phyloP scores from a whole-genome alignment of 2,888 invertebrate species.

The Brachyopa scutellaris region DNA sequence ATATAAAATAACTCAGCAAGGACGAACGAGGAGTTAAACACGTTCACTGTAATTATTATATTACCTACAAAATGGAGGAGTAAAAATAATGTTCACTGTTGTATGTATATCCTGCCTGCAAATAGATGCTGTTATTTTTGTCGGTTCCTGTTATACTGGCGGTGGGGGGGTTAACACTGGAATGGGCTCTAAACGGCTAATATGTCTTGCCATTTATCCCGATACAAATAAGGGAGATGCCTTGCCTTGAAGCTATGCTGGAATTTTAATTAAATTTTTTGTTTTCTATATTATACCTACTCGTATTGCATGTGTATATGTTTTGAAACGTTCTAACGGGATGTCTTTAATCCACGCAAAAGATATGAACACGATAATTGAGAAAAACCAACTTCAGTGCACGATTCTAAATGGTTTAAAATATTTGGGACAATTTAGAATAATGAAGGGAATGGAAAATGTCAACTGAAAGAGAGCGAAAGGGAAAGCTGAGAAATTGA shows the following conservation, averaged over 20 bases:
- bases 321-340: conserved; percentile 3
- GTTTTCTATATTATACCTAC: too few species aligned
- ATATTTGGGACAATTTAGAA: too few species aligned
- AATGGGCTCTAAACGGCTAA: conserved; percentile 26
- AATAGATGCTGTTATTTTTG: conserved; percentile 15
- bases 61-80: conserved; percentile 2
- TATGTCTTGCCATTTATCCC: conserved; percentile 19
- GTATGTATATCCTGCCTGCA: conserved; percentile 2
- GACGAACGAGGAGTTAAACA: neutral
- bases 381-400: too few species aligned
- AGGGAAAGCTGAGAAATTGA: too few species aligned
- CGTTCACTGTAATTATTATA: conserved; percentile 20
- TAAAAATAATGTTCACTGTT: neutral
- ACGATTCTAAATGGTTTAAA: too few species aligned
- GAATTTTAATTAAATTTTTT: conserved; percentile 51
- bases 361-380: too few species aligned
- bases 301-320: neutral
- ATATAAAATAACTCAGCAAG: neutral
- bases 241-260: conserved; percentile 2
- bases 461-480: too few species aligned
- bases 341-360: too few species aligned
- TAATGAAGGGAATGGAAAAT: too few species aligned
- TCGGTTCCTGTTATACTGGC: neutral
- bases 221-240: neutral
- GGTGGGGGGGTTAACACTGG: neutral